Conservation (phyloP, 1,140 invertebrate species). For the Diorhabda carinulata region DNA sequence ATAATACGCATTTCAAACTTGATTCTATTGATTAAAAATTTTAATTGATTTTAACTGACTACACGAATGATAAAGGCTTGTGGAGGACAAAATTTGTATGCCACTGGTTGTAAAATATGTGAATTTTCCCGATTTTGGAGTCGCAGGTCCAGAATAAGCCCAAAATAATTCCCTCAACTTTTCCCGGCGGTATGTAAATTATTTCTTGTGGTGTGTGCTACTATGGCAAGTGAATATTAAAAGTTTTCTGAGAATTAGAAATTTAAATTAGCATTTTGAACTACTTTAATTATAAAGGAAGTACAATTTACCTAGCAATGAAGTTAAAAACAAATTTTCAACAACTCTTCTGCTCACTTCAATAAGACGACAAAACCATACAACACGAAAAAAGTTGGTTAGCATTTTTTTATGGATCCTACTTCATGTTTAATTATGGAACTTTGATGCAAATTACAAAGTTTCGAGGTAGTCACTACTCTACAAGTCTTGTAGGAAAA, state of each 20-base stretch:
- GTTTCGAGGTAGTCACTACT: no score
- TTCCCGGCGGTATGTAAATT: not conserved
- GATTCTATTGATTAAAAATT: no score
- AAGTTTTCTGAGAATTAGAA: not conserved
- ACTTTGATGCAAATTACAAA: no score
- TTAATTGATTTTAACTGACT: no score
- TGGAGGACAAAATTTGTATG: no score
- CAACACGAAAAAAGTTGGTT: no score
- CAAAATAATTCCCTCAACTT: not conserved
- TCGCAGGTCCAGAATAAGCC: not conserved
- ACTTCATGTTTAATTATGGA: no score
- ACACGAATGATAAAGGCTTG: no score
- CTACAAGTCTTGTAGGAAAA: no score
- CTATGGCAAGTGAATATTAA: conserved; percentile 2
- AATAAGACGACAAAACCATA: not conserved
- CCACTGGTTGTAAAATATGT: not conserved
- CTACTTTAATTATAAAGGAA: not conserved
- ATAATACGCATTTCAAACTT: no score
- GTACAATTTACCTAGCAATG: not conserved
- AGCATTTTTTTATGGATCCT: no score
- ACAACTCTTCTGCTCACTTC: not conserved
- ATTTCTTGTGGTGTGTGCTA: not conserved
- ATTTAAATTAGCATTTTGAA: not conserved
- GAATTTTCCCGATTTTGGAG: not conserved
- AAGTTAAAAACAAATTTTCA: conserved; percentile 3